Evolutionary conservation across 2,797 vertebrate genomes (phyloP), one percentile per base, ranked within the genome.

Genomic region (Cynodonichthys magdalenae): DNA sequence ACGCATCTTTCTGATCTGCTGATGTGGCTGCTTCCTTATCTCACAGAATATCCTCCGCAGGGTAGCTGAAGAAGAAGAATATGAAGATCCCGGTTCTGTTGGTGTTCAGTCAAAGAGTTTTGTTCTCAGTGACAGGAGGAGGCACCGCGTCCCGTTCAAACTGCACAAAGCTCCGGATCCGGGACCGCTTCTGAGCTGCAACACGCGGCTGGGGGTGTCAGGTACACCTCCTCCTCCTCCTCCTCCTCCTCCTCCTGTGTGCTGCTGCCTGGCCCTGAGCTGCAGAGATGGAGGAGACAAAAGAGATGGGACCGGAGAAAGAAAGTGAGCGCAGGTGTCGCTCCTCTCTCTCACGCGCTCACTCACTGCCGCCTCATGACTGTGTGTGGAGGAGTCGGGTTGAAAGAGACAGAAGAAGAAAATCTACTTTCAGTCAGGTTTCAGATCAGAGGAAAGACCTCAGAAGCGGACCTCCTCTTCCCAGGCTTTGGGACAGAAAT

Each of bases 1-100:
- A 77, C 88, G 92, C 94, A 95, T 96, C 82, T 90, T 24, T 91
- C 75, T 39, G 28, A 49, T 34, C 47, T 50, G 15, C 47, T n/a
- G 53, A 10, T 12, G 2, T n/a, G 29, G 52, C 72, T 72, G 47
- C 18, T 78, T 63, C 74, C 19, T 24, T 48, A 9, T 15, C 46
- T 14, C 1, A 27, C 19, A 3, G 14, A 31, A 53, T 66, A 69
- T 69, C 78, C 76, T 15, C n/a, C 31, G 24, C 6, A 3, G 44
- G 39, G 63, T 29, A 63, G 68, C 15, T 14, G 44, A 34, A 34
- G 24, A 15, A 36, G 34, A 36, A 39, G 36, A 39, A 39, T 10
- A 39, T 11, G 36, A 39, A 39, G 36, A 39, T 11, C 36, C 36
- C 3, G 36, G 36, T 39, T 39, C 9, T 11, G 36, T 39, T 39